phyloP scores from a whole-genome alignment of 2,888 invertebrate genomes.

The Colletes collaris region DNA sequence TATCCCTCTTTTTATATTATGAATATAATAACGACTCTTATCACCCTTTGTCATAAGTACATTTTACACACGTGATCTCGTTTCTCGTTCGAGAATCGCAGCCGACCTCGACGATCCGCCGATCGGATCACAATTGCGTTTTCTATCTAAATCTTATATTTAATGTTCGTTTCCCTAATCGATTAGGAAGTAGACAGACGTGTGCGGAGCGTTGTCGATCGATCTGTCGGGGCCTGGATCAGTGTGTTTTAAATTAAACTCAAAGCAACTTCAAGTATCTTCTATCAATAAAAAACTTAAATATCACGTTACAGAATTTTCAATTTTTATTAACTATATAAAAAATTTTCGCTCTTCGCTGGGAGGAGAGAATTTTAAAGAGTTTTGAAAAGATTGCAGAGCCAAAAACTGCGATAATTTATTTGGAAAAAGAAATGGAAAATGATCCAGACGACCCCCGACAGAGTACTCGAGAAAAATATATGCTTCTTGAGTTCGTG shows the following conservation, averaged over 20 bases:
- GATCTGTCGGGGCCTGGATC: conserved; percentile 17
- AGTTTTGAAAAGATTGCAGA: too few relatives aligned
- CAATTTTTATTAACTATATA: too few relatives aligned
- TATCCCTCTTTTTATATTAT: conserved; percentile 61
- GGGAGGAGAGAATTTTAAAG: too few relatives aligned
- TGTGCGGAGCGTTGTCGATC: conserved; percentile 43
- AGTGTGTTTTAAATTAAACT: not conserved
- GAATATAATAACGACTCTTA: conserved; percentile 72
- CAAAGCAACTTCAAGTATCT: too few relatives aligned
- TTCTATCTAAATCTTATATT: conserved; percentile 55
- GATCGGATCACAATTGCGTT: conserved; percentile 39
- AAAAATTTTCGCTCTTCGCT: too few relatives aligned
- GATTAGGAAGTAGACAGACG: conserved; percentile 59
- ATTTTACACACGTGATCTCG: conserved; percentile 39
- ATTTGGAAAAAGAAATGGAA: not conserved
- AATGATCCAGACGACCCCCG: conserved; percentile 19
- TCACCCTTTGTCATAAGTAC: conserved; percentile 70
- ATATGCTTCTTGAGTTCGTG: conserved; percentile 26
- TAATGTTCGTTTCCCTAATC: conserved; percentile 34
- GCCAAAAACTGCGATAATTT: too few relatives aligned
- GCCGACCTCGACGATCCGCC: too few relatives aligned
- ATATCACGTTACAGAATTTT: too few relatives aligned
- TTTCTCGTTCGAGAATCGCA: conserved; percentile 42
- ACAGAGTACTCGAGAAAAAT: conserved; percentile 10
- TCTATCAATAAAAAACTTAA: too few relatives aligned